Conservation (phyloP, 2,888 invertebrate genomes). For the Hypena proboscidalis region DNA sequence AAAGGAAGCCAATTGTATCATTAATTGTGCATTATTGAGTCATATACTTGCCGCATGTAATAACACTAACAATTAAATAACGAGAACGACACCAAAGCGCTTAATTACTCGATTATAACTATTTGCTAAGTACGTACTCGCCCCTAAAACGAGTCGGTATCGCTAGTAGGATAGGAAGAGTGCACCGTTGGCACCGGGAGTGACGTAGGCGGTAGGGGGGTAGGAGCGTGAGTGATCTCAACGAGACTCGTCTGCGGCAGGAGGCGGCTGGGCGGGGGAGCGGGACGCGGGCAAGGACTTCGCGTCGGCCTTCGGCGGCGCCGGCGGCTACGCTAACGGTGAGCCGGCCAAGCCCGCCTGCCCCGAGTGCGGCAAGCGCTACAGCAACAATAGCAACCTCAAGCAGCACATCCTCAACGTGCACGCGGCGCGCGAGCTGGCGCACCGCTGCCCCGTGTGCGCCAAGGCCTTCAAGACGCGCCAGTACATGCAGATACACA, state of each 20-base stretch:
- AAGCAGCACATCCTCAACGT: constrained; percentile 89
- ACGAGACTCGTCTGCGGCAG: constrained; percentile 81
- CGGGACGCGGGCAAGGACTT: constrained; percentile 47
- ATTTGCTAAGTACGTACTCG: constrained; percentile 48
- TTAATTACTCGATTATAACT: constrained; percentile 55
- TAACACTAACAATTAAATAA: constrained; percentile 75
- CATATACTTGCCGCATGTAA: constrained; percentile 65
- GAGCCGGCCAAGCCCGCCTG: constrained; percentile 85
- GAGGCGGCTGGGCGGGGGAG: constrained; percentile 70
- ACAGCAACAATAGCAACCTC: constrained; percentile 89
- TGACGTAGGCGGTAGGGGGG: constrained; percentile 27
- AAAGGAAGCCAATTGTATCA: constrained; percentile 56
- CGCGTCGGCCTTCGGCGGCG: constrained; percentile 35
- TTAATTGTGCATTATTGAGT: constrained; percentile 77
- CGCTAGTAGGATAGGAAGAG: constrained; percentile 24
- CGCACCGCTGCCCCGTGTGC: constrained; percentile 87
- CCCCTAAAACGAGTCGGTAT: constrained; percentile 39
- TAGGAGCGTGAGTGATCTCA: constrained; percentile 62
- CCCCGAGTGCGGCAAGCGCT: constrained; percentile 88
- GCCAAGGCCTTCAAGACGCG: constrained; percentile 89
- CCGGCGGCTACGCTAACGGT: constrained; percentile 59
- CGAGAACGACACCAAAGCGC: constrained; percentile 64
- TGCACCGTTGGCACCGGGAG: constrained; percentile 43
- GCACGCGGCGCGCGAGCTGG: constrained; percentile 86
- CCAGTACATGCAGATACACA: constrained; percentile 89